Percentiles rank a stretch among this genome's conserved stretches.
Conservation (phyloP, 92 coral and sea anemone species). For the Micromussa lordhowensis region DNA sequence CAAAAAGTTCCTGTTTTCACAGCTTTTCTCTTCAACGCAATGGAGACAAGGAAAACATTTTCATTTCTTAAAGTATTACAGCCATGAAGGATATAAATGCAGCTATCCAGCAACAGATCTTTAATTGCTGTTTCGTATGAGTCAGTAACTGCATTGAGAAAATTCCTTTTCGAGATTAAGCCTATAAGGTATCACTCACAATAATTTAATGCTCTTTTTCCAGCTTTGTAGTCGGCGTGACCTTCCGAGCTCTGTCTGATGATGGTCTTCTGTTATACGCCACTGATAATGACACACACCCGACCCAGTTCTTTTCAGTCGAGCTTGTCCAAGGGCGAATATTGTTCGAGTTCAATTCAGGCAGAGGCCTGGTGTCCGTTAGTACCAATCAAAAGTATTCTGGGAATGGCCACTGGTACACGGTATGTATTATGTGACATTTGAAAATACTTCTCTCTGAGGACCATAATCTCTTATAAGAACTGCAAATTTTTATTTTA, state of each 20-base stretch:
- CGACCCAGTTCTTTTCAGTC: slow-evolving; percentile 73
- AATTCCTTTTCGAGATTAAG: not conserved
- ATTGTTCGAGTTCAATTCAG: slow-evolving; percentile 71
- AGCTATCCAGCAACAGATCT: not conserved
- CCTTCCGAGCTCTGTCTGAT: slow-evolving; percentile 91
- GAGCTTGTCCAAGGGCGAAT: slow-evolving; percentile 81
- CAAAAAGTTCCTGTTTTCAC: too few species aligned
- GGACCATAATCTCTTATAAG: not conserved
- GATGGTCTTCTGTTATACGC: slow-evolving; percentile 86
- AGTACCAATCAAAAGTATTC: slow-evolving; percentile 70
- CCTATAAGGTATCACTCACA: not conserved
- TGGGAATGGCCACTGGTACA: slow-evolving; percentile 78
- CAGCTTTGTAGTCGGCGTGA: slow-evolving; percentile 42
- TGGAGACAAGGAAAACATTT: not conserved
- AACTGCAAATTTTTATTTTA: too few species aligned
- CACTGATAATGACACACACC: slow-evolving; percentile 67
- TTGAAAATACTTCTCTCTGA: not conserved
- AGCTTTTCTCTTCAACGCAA: not conserved
- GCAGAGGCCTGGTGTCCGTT: slow-evolving; percentile 75
- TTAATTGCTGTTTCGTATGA: not conserved
- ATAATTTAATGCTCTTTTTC: not conserved
- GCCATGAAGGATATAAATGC: not conserved
- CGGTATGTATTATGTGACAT: slow-evolving; percentile 54
- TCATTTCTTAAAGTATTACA: not conserved
- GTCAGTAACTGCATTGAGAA: not conserved